Base-by-base conservation (phyloP, 2,797 vertebrate species). In the Enteromius thamalakanensis region DNA sequence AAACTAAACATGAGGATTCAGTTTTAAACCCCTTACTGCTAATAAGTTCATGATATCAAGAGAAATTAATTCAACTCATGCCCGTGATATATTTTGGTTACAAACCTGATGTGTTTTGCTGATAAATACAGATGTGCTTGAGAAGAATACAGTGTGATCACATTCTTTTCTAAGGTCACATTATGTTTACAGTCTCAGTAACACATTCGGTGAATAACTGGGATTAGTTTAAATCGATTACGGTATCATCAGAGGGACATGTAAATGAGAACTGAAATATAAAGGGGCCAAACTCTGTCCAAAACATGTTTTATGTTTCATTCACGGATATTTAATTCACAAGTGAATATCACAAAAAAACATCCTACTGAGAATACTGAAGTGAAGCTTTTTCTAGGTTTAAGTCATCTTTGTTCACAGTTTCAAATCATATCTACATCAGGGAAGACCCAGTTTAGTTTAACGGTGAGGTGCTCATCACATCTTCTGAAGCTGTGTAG, bases 1-100 rank as follows among this genome's bases (percentile, higher is more conserved):
- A 65, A 49, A 69, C 77, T 37, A 32, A 69, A 55, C 40, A 55
- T 69, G 77, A 53, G 62, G 29, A 67, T 67, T 53, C 21, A 1
- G 34, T 79, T 79, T 79, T 79, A 69, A 79, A 69, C 15, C 2
- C n/a, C 60, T 76, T 45, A n/a, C 29, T n/a, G 40, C 40, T 68
- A 17, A 29, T 9, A 45, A 67, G 76, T 79, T 79, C 23, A 21
- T 47, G 17, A 65, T 47, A 65, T 78, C 26, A 34, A 49, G 76
- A 78, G 75, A 62, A 76, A 60, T 58, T 5, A 40, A 40, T 58
- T 40, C 10, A 40, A 34, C 12, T 21, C 70, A 4, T 9, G 32
- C 32, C 53, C 34, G 23, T 9, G 23, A 64, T 49, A 9, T 78
- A 49, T 78, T 78, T 78, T 65, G 42, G 40, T 10, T 42, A 42